These are phyloP conservation scores for Silurus lanzhouensis DNA, from an alignment of 2,797 vertebrate species.

Conservation along the genomic window DNA sequence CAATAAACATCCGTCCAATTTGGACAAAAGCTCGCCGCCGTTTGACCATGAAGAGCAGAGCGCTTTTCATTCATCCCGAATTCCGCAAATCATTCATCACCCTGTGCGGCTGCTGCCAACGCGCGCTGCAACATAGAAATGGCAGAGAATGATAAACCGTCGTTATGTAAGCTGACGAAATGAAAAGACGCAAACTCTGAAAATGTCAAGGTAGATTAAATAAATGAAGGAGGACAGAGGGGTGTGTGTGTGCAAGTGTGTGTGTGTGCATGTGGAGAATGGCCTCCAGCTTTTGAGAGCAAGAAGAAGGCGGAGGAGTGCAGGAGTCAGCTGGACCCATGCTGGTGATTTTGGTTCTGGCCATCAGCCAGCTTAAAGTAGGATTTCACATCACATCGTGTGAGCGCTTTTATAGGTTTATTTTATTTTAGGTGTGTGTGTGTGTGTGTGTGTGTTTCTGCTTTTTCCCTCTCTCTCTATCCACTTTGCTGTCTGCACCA, in stretches of 20 bases:
- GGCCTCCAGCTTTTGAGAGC: constrained; percentile 24
- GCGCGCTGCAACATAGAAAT: constrained; percentile 29
- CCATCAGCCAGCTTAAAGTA: constrained; percentile 34
- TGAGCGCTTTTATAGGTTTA: constrained; percentile 3
- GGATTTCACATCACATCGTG: constrained; percentile 19
- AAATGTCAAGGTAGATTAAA: constrained; percentile 60
- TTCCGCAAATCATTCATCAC: constrained; percentile 49
- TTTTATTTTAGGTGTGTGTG: not conserved
- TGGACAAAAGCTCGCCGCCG: constrained; percentile 21
- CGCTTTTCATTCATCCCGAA: constrained; percentile 29
- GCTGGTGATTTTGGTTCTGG: constrained; percentile 22
- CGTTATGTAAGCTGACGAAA: constrained; percentile 47
- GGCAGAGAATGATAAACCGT: constrained; percentile 42
- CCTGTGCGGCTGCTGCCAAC: constrained; percentile 23
- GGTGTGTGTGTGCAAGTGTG: not conserved
- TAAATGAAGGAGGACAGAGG: constrained; percentile 38
- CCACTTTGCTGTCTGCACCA: constrained; percentile 2
- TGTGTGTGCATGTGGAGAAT: constrained; percentile 23
- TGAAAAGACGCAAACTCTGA: constrained; percentile 48
- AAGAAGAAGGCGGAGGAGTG: constrained; percentile 11
- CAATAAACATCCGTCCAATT: constrained; percentile 16
- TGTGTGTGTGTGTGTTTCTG: not conserved
- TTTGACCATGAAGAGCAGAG: constrained; percentile 44
- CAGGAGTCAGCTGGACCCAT: constrained; percentile 13
- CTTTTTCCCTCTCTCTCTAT: not conserved